phyloP scores from a whole-genome alignment of 1,140 invertebrate genomes.

The Thereuonema tuberculata region DNA sequence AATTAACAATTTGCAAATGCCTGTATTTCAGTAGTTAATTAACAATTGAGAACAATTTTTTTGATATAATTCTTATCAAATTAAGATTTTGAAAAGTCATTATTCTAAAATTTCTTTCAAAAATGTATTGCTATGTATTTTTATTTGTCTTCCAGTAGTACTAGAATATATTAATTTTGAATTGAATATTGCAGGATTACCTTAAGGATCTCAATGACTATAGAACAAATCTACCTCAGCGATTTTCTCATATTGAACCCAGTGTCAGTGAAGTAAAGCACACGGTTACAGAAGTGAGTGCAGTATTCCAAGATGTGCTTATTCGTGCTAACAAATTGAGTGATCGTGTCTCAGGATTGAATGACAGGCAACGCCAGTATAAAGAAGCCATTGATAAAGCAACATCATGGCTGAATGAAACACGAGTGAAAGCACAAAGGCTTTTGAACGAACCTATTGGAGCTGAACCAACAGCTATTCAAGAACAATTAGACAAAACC shows the following conservation, averaged over 20 bases:
- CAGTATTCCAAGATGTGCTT: constrained; percentile 43
- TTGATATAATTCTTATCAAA: no score
- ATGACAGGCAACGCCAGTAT: constrained; percentile 65
- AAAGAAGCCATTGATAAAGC: constrained; percentile 68
- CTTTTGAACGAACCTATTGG: constrained; percentile 65
- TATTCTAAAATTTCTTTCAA: no score
- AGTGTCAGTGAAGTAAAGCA: constrained; percentile 52
- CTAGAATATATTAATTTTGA: no score
- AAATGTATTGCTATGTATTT: no score
- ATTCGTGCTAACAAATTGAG: constrained; percentile 64
- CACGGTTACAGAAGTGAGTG: constrained; percentile 44
- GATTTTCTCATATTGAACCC: constrained; percentile 53
- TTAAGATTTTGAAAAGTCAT: no score
- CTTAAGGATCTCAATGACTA: constrained; percentile 67
- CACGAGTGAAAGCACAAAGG: constrained; percentile 58
- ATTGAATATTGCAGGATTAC: constrained; percentile 56
- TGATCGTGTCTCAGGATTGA: constrained; percentile 58
- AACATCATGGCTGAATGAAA: constrained; percentile 61
- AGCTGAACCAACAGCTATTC: constrained; percentile 70
- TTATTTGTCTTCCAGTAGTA: no score
- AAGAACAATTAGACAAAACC: constrained; percentile 69
- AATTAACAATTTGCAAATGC: no score
- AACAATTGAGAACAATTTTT: no score
- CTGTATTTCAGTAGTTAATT: no score
- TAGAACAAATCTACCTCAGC: constrained; percentile 60